A percentile compares a stretch with the other conserved stretches of the same genome.
Conservation (phyloP, 2,888 invertebrate genomes). For the Tenthredo livida region DNA sequence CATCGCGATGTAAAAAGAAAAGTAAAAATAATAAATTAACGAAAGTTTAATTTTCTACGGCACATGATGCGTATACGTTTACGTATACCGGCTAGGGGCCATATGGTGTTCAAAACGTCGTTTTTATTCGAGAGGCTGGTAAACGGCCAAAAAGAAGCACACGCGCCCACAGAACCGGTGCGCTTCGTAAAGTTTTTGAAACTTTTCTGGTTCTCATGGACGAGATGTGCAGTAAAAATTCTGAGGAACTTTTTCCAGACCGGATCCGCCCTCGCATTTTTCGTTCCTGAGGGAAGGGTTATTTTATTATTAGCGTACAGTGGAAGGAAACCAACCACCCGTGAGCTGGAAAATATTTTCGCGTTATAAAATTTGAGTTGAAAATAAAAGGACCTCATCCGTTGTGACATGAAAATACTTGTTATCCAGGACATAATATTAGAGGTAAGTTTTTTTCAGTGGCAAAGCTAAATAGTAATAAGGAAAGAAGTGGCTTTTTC, state of each 20-base stretch:
- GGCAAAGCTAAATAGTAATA: background rate
- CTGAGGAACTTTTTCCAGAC: conserved; percentile 26
- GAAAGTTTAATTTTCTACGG: background rate
- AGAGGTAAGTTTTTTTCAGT: background rate
- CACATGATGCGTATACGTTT: background rate
- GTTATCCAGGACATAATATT: background rate
- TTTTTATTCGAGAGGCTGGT: background rate
- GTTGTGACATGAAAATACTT: background rate
- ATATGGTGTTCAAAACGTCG: conserved; percentile 13
- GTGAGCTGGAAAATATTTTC: conserved; percentile 28
- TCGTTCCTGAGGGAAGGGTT: conserved; percentile 19
- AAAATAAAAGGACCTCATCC: background rate
- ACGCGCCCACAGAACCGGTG: conserved; percentile 7
- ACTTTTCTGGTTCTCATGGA: background rate
- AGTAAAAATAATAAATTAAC: background rate
- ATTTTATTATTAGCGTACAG: conserved; percentile 34
- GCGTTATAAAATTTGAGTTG: background rate
- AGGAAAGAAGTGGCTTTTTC: background rate
- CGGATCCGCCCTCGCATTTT: conserved; percentile 7
- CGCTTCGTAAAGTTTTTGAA: conserved; percentile 18
- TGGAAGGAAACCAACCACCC: background rate
- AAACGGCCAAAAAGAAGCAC: conserved; percentile 18
- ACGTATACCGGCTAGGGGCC: background rate
- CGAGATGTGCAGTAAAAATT: conserved; percentile 24
- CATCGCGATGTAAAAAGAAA: background rate